These are phyloP conservation scores for Bryconaethiops microstoma DNA, from an alignment of 2,797 vertebrate species.

Conservation along the genomic window DNA sequence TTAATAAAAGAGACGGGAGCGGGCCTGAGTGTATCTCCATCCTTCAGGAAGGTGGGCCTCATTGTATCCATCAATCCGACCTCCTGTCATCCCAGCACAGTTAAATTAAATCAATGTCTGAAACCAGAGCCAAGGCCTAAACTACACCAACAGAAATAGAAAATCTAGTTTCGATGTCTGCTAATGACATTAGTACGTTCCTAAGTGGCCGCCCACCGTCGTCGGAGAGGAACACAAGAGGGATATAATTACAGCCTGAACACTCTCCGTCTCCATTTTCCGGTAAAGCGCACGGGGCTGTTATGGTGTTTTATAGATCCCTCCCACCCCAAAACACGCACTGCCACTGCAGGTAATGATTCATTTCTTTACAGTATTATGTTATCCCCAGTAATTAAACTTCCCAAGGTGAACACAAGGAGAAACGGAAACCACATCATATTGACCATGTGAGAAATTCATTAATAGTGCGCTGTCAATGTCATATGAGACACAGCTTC, in stretches of 20 bases:
- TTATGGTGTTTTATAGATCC: conserved; percentile 74
- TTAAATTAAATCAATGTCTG: conserved; percentile 86
- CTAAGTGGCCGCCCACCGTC: conserved; percentile 76
- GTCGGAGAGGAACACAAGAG: conserved; percentile 76
- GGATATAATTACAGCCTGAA: conserved; percentile 79
- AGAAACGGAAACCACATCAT: conserved; percentile 75
- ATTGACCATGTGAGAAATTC: conserved; percentile 78
- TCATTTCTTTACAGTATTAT: conserved; percentile 69
- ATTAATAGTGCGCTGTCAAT: conserved; percentile 74
- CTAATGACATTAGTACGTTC: conserved; percentile 82
- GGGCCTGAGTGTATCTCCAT: conserved; percentile 68
- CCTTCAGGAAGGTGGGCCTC: conserved; percentile 74
- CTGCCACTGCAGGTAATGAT: conserved; percentile 68
- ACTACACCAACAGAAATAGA: conserved; percentile 86
- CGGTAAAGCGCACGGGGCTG: conserved; percentile 72
- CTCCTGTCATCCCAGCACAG: conserved; percentile 80
- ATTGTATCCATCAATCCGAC: conserved; percentile 77
- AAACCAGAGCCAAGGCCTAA: conserved; percentile 84
- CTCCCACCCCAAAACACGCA: conserved; percentile 32
- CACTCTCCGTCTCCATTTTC: conserved; percentile 78
- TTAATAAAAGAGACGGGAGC: conserved; percentile 74
- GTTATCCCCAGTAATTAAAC: conserved; percentile 79
- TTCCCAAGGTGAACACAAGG: conserved; percentile 80
- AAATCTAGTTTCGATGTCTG: conserved; percentile 82
- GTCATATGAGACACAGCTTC: conserved; percentile 73